phyloP scores from a whole-genome alignment of 2,113 vertebrate species.

The Rhadina sibilatrix region DNA sequence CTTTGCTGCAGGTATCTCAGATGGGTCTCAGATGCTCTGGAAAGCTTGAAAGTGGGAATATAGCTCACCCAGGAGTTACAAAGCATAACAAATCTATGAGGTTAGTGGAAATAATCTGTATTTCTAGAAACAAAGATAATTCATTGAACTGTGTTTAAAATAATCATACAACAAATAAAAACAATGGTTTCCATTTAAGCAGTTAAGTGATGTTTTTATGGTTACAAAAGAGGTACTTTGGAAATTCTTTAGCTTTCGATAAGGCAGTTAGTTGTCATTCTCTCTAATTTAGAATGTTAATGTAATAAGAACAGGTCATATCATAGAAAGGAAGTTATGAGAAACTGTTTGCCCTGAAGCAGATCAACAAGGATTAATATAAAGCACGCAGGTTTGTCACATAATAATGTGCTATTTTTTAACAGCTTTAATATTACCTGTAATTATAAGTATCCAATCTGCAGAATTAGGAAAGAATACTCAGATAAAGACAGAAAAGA shows the following conservation, averaged over 20 bases:
- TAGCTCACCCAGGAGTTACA: background rate
- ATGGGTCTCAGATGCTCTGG: background rate
- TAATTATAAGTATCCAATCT: constrained; percentile 42
- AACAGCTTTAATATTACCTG: constrained; percentile 24
- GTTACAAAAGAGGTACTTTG: background rate
- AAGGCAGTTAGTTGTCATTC: background rate
- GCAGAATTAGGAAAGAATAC: constrained; percentile 28
- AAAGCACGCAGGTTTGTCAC: background rate
- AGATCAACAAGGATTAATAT: constrained; percentile 26
- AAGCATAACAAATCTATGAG: background rate
- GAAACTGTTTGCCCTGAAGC: constrained; percentile 40
- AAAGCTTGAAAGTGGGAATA: background rate
- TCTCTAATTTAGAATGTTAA: constrained; percentile 13
- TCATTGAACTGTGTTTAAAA: background rate
- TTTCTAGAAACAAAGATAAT: background rate
- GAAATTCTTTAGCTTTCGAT: background rate
- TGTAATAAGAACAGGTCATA: background rate
- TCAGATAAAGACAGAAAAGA: constrained; percentile 8
- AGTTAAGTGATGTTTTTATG: background rate
- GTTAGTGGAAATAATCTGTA: background rate
- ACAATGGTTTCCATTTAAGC: background rate
- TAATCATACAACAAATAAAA: background rate
- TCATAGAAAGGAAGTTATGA: constrained; percentile 6
- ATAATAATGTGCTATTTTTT: constrained; percentile 21
- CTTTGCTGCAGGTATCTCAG: constrained; percentile 33